A percentile compares a stretch with the other conserved stretches of the same genome.
phyloP scores from a whole-genome alignment of 2,888 invertebrate species.

The Epirrhoe tristata region DNA sequence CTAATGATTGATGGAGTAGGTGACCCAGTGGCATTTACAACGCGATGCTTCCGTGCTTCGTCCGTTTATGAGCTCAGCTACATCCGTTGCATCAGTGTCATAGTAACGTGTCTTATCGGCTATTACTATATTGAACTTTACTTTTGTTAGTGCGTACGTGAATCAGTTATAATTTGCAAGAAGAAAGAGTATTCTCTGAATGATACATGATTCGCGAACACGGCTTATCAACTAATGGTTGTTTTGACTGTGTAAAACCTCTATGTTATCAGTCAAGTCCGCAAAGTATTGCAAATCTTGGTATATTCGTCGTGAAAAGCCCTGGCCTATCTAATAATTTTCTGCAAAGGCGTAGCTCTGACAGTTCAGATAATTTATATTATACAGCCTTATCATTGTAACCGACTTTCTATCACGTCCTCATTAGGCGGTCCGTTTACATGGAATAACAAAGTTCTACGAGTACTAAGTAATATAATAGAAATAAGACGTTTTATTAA shows the following conservation, averaged over 20 bases:
- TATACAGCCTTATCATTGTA: conserved; percentile 27
- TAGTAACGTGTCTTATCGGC: not conserved
- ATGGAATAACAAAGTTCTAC: conserved; percentile 32
- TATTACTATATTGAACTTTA: not conserved
- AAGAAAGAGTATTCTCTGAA: not conserved
- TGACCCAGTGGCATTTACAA: not conserved
- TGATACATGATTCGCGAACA: not conserved
- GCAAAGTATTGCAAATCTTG: conserved; percentile 10
- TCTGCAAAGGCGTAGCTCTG: conserved; percentile 27
- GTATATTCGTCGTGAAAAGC: conserved; percentile 17
- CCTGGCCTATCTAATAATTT: conserved; percentile 28
- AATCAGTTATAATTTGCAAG: too few relatives aligned
- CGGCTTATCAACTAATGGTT: not conserved
- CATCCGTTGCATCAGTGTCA: not conserved
- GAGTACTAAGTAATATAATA: conserved; percentile 31
- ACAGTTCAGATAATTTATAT: conserved; percentile 32
- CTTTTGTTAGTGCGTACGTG: not conserved
- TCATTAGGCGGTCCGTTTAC: conserved; percentile 38
- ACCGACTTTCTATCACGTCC: conserved; percentile 39
- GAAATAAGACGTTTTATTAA: conserved; percentile 33
- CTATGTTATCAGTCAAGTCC: not conserved
- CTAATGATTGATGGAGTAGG: not conserved
- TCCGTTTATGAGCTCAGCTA: not conserved
- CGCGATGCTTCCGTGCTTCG: not conserved
- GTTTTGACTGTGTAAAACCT: not conserved